Evolutionary conservation across 2,113 vertebrate species (phyloP).

Genomic region (Glaucomys volans): DNA sequence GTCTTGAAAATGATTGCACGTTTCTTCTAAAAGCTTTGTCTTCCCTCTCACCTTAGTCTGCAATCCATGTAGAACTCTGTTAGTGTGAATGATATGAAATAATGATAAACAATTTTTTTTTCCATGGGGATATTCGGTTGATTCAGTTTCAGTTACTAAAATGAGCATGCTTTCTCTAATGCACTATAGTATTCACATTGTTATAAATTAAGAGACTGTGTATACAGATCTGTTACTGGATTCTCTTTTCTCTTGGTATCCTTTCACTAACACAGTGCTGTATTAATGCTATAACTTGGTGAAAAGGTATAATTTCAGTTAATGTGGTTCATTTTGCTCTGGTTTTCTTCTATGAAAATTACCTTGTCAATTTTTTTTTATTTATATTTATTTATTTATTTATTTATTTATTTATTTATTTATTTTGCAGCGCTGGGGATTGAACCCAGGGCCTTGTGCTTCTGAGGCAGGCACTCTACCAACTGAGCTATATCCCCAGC

Average conservation of each 20-base stretch:
- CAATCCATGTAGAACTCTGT: background rate
- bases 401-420: no score
- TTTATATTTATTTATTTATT: no score
- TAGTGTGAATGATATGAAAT: background rate
- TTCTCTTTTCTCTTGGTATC: background rate
- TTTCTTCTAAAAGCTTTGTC: background rate
- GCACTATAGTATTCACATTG: background rate
- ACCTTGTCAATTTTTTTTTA: no score
- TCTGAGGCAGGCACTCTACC: no score
- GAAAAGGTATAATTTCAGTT: background rate
- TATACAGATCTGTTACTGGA: background rate
- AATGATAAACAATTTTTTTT: background rate
- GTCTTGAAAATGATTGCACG: background rate
- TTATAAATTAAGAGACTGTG: background rate
- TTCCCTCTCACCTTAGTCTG: background rate
- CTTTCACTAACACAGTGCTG: no score
- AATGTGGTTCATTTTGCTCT: background rate
- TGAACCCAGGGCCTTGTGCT: no score
- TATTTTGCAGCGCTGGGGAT: no score
- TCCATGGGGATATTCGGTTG: background rate
- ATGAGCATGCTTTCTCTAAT: background rate
- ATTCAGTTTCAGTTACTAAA: background rate
- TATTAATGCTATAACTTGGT: background rate
- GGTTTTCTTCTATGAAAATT: background rate
- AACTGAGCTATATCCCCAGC: no score